Evolutionary conservation across 2,797 vertebrate species (phyloP).

Genomic region (Lindbergichthys nudifrons): DNA sequence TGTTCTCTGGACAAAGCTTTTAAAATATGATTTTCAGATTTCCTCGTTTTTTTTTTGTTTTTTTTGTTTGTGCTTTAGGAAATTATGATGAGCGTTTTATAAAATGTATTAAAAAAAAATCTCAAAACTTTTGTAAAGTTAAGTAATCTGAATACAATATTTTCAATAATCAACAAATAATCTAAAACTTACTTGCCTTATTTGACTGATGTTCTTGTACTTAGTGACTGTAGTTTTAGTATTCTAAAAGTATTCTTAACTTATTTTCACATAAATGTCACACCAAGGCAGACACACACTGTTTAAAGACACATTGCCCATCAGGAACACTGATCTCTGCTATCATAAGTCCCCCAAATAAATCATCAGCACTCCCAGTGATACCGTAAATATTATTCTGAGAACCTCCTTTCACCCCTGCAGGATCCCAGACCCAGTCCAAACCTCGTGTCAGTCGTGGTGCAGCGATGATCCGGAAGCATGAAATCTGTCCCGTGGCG

Average conservation of each 20-base stretch:
- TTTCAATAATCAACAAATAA: not conserved
- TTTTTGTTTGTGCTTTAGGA: not conserved
- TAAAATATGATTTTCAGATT: not conserved
- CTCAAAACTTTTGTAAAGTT: no score
- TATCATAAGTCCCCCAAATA: conserved; percentile 52
- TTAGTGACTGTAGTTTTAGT: not conserved
- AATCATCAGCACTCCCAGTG: conserved; percentile 40
- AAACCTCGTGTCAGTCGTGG: conserved; percentile 34
- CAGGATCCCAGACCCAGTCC: conserved; percentile 32
- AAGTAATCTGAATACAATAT: not conserved
- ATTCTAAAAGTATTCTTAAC: not conserved
- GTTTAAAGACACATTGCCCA: conserved; percentile 20
- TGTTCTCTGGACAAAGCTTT: not conserved
- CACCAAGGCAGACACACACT: not conserved
- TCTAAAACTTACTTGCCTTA: not conserved
- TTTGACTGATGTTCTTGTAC: no score
- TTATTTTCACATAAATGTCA: not conserved
- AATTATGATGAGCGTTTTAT: not conserved
- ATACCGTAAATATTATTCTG: conserved; percentile 52
- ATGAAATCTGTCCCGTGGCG: conserved; percentile 55
- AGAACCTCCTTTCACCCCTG: conserved; percentile 30
- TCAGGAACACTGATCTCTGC: conserved; percentile 40
- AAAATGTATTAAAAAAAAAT: no score
- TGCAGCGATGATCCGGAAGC: conserved; percentile 21
- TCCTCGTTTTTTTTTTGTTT: not conserved